A percentile compares a stretch with the other conserved stretches of the same genome.
These are phyloP conservation scores for Micropoecilia bifurca DNA, from an alignment of 2,797 vertebrate genomes.

Conservation along the genomic window DNA sequence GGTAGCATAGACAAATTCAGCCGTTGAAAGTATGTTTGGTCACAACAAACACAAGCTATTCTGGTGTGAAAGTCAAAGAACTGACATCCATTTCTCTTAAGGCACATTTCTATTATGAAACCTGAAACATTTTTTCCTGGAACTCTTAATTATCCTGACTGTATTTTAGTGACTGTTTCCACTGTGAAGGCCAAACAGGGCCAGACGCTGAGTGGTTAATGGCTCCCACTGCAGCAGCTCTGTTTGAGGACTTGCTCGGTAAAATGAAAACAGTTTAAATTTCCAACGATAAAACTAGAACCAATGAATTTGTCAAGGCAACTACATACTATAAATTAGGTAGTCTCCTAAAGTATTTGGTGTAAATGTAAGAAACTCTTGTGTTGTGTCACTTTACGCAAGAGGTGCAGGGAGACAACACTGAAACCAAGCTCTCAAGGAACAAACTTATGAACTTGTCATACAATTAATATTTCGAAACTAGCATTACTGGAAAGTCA, in stretches of 20 bases:
- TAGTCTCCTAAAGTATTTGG: neutral
- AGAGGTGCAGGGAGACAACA: neutral
- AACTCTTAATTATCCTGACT: neutral
- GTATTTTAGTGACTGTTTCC: neutral
- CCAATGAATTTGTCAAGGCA: neutral
- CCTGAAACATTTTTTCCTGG: neutral
- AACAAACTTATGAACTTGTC: neutral
- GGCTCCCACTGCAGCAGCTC: neutral
- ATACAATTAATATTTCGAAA: neutral
- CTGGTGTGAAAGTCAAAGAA: neutral
- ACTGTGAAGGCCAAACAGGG: conserved; percentile 1
- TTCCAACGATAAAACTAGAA: neutral
- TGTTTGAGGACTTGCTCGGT: neutral
- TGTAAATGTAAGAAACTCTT: neutral
- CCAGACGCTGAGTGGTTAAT: neutral
- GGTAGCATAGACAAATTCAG: neutral
- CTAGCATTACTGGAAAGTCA: neutral
- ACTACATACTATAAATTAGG: neutral
- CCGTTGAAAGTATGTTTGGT: neutral
- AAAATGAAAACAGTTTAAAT: neutral
- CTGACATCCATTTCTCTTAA: neutral
- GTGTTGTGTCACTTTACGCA: neutral
- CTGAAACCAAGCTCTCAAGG: neutral
- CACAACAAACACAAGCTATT: neutral
- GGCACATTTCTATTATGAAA: neutral